Evolutionary conservation across 2,113 vertebrate genomes (phyloP).

Genomic region (Solea solea): DNA sequence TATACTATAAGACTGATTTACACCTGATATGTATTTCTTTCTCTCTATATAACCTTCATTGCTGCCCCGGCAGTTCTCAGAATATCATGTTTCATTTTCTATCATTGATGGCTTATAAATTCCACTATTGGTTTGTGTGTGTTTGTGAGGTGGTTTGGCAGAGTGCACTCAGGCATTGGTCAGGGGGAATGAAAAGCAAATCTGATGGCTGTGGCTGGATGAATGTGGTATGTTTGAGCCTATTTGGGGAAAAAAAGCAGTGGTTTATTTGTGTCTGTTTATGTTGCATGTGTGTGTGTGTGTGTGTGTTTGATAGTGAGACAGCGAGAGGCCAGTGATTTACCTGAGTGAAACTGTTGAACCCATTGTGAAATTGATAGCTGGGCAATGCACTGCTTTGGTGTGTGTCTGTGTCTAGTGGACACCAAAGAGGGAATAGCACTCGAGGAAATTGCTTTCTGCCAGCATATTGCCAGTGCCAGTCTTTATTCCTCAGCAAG

Average conservation of each 20-base stretch:
- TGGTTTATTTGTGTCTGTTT: not conserved
- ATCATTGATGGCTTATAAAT: constrained; percentile 53
- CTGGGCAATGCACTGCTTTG: constrained; percentile 24
- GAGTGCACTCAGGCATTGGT: constrained; percentile 14
- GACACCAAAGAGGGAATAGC: constrained; percentile 47
- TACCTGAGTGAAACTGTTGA: constrained; percentile 41
- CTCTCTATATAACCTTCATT: constrained; percentile 11
- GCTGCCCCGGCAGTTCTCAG: constrained; percentile 33
- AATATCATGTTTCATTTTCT: constrained; percentile 63
- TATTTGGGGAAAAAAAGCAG: constrained; percentile 12
- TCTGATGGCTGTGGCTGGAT: constrained; percentile 33
- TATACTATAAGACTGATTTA: constrained; percentile 65
- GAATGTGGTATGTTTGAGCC: constrained; percentile 49
- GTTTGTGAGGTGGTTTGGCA: constrained; percentile 20
- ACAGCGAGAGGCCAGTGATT: constrained; percentile 31
- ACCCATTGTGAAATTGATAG: constrained; percentile 38
- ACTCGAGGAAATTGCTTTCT: constrained; percentile 79
- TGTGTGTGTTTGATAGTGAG: not conserved
- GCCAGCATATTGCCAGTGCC: constrained; percentile 77
- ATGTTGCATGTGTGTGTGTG: not conserved
- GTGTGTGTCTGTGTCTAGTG: constrained; percentile 6
- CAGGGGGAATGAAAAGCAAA: constrained; percentile 50
- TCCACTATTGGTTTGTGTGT: constrained; percentile 36
- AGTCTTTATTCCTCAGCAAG: constrained; percentile 71
- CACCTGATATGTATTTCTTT: constrained; percentile 40